Evolutionary conservation across 2,797 vertebrate species (phyloP), one percentile per base, ranked within the genome.

Genomic region (Ispidina picta): DNA sequence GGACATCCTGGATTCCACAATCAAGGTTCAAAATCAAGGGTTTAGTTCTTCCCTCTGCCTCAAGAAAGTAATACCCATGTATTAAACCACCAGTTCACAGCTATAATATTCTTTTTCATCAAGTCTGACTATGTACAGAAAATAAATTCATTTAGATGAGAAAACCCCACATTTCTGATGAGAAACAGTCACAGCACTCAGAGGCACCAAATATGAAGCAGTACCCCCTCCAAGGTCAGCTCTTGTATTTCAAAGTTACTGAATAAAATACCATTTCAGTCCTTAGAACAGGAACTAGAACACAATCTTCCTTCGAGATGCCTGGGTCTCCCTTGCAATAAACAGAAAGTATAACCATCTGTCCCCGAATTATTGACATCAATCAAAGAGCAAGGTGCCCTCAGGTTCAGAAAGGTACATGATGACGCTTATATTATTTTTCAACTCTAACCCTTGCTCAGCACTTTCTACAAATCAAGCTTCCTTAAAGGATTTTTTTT

Each of bases 71-170:
- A 54, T 46, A 39, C 2, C 10, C 8, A 10, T 0, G 0, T 19
- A 63, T 56, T 41, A 82, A 90, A 55, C 56, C 37, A 49, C 15
- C 35, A 0, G 0, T 59, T 52, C 64, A 41, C 3, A 20, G 56
- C 33, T 58, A 4, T 22, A 69, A 51, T 35, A 70, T 52, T 12
- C 37, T 37, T 70, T 33, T 58, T 64, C 58, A 63, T 46, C 1
- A 3, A 83, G 49, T 23, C 64, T 66, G 56, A 28, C 64, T 82
- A 83, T 5, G 12, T 44, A 13, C 46, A 54, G 75, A 68, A 71
- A 83, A 93, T 33, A 58, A 86, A 95, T 73, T 51, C 54, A 71
- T 54, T 15, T 33, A 80, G 65, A 21, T 81, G 54, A 87, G 44
- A 80, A 65, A 64, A 43, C 3, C 54, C 12, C 4, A 29, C 22